These are phyloP conservation scores for Ibycter americanus DNA, from an alignment of 2,797 vertebrate genomes.

Conservation along the genomic window DNA sequence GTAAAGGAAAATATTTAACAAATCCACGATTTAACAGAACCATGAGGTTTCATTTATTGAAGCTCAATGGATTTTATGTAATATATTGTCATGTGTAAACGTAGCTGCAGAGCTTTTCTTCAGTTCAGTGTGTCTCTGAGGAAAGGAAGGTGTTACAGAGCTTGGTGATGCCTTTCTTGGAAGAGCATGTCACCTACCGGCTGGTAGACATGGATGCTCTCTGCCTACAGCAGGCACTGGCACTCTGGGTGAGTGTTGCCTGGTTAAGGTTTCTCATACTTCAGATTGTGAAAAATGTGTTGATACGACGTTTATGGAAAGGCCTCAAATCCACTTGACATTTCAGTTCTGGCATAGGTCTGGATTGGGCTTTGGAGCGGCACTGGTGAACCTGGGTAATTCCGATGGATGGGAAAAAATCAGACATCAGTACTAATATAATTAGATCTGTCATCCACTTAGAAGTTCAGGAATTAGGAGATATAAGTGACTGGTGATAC, in stretches of 20 bases:
- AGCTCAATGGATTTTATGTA: background rate
- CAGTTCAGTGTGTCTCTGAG: background rate
- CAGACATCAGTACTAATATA: background rate
- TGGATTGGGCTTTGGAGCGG: background rate
- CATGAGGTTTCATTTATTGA: background rate
- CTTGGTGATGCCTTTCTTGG: background rate
- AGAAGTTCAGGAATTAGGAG: background rate
- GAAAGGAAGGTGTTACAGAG: background rate
- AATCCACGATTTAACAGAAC: background rate
- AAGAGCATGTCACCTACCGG: background rate
- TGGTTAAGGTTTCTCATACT: background rate
- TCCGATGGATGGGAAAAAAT: background rate
- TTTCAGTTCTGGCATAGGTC: background rate
- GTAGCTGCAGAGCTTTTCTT: background rate
- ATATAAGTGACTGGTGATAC: background rate
- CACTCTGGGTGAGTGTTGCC: background rate
- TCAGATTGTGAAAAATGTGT: background rate
- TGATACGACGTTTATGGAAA: background rate
- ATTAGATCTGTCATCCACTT: background rate
- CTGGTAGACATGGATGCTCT: background rate
- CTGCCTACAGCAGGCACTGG: background rate
- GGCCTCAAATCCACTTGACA: background rate
- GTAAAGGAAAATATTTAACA: background rate
- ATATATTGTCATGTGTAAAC: background rate
- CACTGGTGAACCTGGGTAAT: fast-evolving